Evolutionary conservation across 1,140 invertebrate genomes (phyloP), one percentile per base, ranked within the genome.

Genomic region (Ips nitidus): DNA sequence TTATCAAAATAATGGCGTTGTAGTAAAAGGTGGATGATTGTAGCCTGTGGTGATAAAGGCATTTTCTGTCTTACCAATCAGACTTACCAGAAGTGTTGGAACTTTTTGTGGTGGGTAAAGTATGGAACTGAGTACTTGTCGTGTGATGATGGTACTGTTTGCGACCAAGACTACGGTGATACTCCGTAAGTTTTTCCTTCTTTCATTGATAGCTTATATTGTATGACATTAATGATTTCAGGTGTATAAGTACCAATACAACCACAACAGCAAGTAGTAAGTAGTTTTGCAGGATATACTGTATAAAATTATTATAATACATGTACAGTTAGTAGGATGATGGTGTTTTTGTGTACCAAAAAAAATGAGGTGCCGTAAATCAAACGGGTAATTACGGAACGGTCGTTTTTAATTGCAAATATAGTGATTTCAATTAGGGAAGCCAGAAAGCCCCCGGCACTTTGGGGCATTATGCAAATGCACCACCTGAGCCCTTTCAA

Each of bases 321-420:
- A 22, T 22, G 22, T 22, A 22, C 22, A 22, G 22, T 22, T 22
- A 22, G 22, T 22, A 22, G 22, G 22, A 22, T 22, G 22, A 22
- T 22, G 22, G 22, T 22, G 22, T 22, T 22, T 22, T 22, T 22
- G 22, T 22, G 22, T 22, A 22, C 22, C 22, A 22, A 22, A 22
- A 22, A 22, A 22, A 22, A 22, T 22, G 22, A 22, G 22, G 22
- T 22, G 22, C 22, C 22, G 39, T 65, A 65, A 65, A 65, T 65
- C 62, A 65, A 47, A 37, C 3, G 7, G 22, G 22, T 65, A 65
- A 65, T 65, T 65, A 65, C 62, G 41, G 22, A 55, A 52, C 52
- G 62, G 53, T 52, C 58, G 65, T 66, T 66, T 66, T 66, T 66
- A 66, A 66, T 66, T 66, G 65, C 65, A 66, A 66, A 66, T 66